Evolutionary conservation across 1,140 invertebrate species (phyloP), one percentile per base, ranked within the genome.

Genomic region (Oppia nitens): DNA sequence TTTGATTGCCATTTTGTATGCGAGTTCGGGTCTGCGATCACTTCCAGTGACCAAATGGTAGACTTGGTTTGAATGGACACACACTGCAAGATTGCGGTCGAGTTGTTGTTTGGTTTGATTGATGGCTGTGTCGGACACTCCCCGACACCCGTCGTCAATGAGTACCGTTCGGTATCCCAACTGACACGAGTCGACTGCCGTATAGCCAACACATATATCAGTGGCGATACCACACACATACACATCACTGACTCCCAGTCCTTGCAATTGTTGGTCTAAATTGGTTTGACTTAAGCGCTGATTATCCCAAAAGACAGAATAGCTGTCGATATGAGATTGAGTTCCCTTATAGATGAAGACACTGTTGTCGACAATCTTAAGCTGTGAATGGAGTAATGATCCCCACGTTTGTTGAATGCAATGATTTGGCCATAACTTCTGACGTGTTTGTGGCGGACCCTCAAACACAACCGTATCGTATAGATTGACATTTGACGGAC

Each of bases 251-350:
- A 88, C 83, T 45, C 81, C 80, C 64, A 82, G 81, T 67, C 81
- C 74, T 47, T 81, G 78, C 40, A 98, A 74, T 68, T 93, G 82
- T 1, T 78, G 76, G 60, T 81, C 80, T n/a, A 98, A 72, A 21
- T 83, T 83, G 3, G 92, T 97, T 65, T 91, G 80, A 1, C 83
- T 84, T 27, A 89, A 70, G 70, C 88, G 89, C 68, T 87, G 85
- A 73, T 97, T 97, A 72, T 98, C 93, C 84, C 85, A 94, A 75
- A 98, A 98, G 17, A 93, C 94, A 0, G 91, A 96, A 72, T 98
- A 98, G 1, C 89, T 93, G 69, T 98, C 94, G 11, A 96, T 85
- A 62, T 93, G 86, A 0, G 91, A 82, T 71, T 94, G 87, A 2
- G 85, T 90, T 20, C 94, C 64, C 60, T 70, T 68, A 45, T 64